Base-by-base conservation (phyloP, 2,113 vertebrate genomes). In the Mormyrus iriodes region DNA sequence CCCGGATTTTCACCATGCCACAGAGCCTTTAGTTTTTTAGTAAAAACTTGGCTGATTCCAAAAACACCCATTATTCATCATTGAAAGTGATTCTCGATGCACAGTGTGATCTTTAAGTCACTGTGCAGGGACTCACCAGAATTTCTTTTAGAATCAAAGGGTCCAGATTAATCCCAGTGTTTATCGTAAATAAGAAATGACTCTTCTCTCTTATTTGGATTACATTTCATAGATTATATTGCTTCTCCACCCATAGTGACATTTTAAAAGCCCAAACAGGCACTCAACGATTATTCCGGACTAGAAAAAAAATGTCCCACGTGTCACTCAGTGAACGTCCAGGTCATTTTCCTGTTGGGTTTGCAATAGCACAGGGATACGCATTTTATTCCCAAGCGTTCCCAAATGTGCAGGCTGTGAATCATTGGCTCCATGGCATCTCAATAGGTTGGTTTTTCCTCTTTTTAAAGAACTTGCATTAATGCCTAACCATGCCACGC, bases 161-260 rank as follows among this genome's bases (percentile, higher is more conserved):
- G 52, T 52, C 88, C 52, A n/a, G 55, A 85, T 46, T 39, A 84
- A 53, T 39, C 1, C 44, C 10, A 21, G 48, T 52, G 51, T 35
- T 89, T 69, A 27, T 69, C 61, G 17, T 89, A 89, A 48, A 88
- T 88, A 73, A 48, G 61, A 65, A 86, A 55, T 44, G 3, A 88
- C 39, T 73, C 42, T 84, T 85, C 52, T 46, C 49, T 2, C 76
- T 58, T 58, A 52, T 89, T 39, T 58, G 76, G n/a, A n/a, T n/a
- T n/a, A n/a, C n/a, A n/a, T 46, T 65, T n/a, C 15, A 51, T 39
- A 31, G 52, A 87, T 87, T 87, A 87, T 87, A 87, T 87, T 87
- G 55, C 86, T 87, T 87, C 86, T 84, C 76, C 24, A 82, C 19
- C 76, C 27, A 13, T 44, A 24, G 21, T 82, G 69, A 53, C 51